Conservation (phyloP, 2,888 invertebrate genomes). For the Carcina quercana region DNA sequence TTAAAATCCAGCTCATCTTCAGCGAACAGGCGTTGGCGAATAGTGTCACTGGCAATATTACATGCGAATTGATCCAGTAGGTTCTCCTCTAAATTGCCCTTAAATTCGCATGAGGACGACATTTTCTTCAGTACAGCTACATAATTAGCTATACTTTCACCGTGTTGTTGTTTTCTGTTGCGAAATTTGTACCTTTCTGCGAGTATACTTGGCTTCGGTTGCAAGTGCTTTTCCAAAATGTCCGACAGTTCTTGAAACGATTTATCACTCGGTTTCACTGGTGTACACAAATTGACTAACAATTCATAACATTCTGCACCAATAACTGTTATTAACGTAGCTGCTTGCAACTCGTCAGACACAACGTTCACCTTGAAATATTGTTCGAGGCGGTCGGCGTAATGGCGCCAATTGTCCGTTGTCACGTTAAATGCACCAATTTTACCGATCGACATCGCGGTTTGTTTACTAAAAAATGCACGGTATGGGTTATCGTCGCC, state of each 20-base stretch:
- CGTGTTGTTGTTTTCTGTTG: background rate
- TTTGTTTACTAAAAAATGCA: background rate
- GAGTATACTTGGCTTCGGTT: conserved; percentile 9
- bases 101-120: conserved; percentile 3
- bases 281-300: conserved; percentile 5
- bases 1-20: conserved; percentile 8
- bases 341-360: background rate
- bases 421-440: background rate
- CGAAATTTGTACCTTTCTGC: conserved; percentile 11
- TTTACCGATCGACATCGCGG: conserved; percentile 3
- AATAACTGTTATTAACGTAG: conserved; percentile 11
- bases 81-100: conserved; percentile 9
- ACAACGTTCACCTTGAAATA: conserved; percentile 9
- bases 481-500: background rate
- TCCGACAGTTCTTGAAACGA: background rate
- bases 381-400: conserved; percentile 7
- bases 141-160: conserved; percentile 4
- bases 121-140: conserved; percentile 6
- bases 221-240: conserved; percentile 2
- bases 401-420: background rate
- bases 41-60: conserved; percentile 8
- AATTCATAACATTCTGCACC: conserved; percentile 3
- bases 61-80: conserved; percentile 11
- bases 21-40: conserved; percentile 11
- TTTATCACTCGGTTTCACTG: background rate